Percentiles rank a stretch among this genome's conserved stretches.
Evolutionary conservation across 2,113 vertebrate genomes (phyloP).

Genomic region (Trematocara zebra): DNA sequence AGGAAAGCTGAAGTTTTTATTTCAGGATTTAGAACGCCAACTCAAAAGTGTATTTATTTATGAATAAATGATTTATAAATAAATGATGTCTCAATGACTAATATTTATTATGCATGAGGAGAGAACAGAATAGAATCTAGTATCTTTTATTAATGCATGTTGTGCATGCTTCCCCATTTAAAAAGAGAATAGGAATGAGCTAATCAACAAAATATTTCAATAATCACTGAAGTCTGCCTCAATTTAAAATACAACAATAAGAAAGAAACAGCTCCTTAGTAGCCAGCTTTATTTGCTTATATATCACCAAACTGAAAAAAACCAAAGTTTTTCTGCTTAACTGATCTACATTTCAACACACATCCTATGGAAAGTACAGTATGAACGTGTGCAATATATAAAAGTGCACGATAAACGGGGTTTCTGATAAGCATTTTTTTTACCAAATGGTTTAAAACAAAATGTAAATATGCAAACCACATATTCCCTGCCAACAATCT

Average conservation of each 20-base stretch:
- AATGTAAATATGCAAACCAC: background rate
- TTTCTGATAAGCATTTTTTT: background rate
- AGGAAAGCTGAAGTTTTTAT: background rate
- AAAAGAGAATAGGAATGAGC: background rate
- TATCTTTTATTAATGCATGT: constrained; percentile 11
- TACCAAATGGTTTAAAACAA: background rate
- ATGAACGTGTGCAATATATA: background rate
- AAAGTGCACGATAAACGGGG: background rate
- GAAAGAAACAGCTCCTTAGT: background rate
- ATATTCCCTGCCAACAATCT: background rate
- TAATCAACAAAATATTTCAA: background rate
- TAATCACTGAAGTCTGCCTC: background rate
- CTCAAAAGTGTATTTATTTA: background rate
- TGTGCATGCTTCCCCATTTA: background rate
- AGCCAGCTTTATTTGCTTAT: background rate
- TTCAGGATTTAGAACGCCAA: background rate
- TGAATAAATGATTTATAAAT: background rate
- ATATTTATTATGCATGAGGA: background rate
- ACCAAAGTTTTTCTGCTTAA: background rate
- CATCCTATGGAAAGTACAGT: background rate
- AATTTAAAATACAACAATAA: background rate
- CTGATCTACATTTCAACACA: background rate
- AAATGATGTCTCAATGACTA: background rate
- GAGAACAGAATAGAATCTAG: background rate
- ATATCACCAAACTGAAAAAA: background rate